Conservation (phyloP, 2,797 vertebrate genomes). For the Phataginus tetradactyla region DNA sequence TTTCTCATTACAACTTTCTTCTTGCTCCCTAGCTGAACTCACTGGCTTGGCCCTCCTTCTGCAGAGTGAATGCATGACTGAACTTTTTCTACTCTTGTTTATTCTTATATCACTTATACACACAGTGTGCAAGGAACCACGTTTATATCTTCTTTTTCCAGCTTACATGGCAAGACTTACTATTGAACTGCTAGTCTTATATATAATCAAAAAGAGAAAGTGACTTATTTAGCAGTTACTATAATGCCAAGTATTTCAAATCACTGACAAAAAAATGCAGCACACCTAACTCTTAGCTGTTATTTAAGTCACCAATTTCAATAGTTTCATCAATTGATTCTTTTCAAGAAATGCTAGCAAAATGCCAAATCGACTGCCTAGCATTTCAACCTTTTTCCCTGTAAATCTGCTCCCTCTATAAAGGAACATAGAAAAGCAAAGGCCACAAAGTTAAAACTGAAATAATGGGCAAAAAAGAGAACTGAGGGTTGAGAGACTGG, state of each 20-base stretch:
- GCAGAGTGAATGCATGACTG: background rate
- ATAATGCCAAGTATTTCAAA: background rate
- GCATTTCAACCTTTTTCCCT: background rate
- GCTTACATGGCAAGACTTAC: background rate
- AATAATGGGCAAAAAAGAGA: background rate
- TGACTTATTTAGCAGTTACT: background rate
- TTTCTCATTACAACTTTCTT: background rate
- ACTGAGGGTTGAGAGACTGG: background rate
- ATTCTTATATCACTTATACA: background rate
- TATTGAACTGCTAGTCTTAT: background rate
- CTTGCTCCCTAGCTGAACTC: background rate
- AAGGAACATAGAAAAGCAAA: background rate
- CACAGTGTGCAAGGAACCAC: background rate
- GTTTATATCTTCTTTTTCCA: background rate
- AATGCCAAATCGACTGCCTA: background rate
- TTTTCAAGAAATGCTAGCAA: background rate
- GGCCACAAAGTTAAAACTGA: background rate
- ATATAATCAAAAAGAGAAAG: background rate
- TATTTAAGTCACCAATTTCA: constrained; percentile 1
- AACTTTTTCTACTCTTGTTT: background rate
- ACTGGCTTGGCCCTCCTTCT: background rate
- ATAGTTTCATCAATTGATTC: background rate
- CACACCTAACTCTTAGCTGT: background rate
- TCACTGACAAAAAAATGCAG: background rate
- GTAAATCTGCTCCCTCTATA: background rate